Evolutionary conservation across 1,140 invertebrate genomes (phyloP).

Genomic region (Pissodes strobi): DNA sequence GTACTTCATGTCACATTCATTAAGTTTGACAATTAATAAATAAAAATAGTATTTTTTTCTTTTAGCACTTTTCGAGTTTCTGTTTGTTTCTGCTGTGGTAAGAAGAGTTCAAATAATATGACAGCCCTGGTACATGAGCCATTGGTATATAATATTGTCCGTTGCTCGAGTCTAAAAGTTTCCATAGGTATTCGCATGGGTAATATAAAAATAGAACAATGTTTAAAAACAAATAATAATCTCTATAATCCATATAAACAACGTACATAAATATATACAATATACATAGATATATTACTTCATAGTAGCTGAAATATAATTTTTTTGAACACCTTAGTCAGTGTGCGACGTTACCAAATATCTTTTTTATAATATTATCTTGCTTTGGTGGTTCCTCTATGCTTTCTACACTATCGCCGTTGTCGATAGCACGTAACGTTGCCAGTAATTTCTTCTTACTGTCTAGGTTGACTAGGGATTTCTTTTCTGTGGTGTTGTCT

Average conservation of each 20-base stretch:
- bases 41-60: too few species aligned
- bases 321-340: neutral
- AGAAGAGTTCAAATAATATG: too few species aligned
- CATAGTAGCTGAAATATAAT: neutral
- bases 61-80: too few species aligned
- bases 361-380: slow-evolving; percentile 55
- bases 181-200: too few species aligned
- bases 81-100: too few species aligned
- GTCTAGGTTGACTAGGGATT: slow-evolving; percentile 47
- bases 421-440: slow-evolving; percentile 67
- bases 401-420: slow-evolving; percentile 61
- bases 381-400: slow-evolving; percentile 36
- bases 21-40: too few species aligned
- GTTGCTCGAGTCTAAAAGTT: too few species aligned
- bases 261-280: slow-evolving; percentile 20
- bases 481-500: slow-evolving; percentile 48
- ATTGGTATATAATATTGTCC: neutral
- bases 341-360: slow-evolving; percentile 47
- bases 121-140: too few species aligned
- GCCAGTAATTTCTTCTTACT: slow-evolving; percentile 66
- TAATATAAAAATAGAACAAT: too few species aligned
- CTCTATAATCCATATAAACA: slow-evolving; percentile 23
- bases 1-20: too few species aligned
- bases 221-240: slow-evolving; percentile 3
- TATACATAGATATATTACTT: slow-evolving; percentile 3